A percentile compares a stretch with the other conserved stretches of the same genome.
Evolutionary conservation across 92 coral and sea anemone species (phyloP).

Genomic region (Virgularia gustaviana): DNA sequence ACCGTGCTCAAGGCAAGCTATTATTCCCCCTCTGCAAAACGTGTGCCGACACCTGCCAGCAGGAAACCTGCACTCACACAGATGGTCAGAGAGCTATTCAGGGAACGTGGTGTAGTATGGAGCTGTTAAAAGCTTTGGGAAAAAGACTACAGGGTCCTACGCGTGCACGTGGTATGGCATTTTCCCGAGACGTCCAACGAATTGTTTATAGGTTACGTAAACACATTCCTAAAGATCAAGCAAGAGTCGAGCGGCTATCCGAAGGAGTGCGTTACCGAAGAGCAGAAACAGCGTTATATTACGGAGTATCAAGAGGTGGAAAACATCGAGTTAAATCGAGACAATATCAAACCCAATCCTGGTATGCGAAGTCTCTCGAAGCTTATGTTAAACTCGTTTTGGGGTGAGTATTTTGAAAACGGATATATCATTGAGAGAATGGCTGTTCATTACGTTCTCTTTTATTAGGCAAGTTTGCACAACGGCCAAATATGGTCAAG

Average conservation of each 20-base stretch:
- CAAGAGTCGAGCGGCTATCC: not conserved
- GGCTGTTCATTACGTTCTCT: too few species aligned
- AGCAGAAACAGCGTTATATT: too few species aligned
- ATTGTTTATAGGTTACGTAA: not conserved
- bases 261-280: too few species aligned
- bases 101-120: constrained; percentile 8
- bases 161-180: constrained; percentile 23
- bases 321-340: not conserved
- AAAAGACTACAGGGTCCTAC: not conserved
- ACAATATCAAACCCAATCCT: not conserved
- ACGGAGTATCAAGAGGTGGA: not conserved
- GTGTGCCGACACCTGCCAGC: constrained; percentile 10
- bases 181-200: constrained; percentile 25
- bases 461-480: too few species aligned
- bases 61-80: constrained; percentile 3
- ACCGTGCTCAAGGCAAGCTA: constrained; percentile 10
- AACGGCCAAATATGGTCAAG: too few species aligned
- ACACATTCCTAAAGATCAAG: not conserved
- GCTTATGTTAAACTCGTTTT: constrained; percentile 1
- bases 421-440: too few species aligned
- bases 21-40: too few species aligned
- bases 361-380: constrained; percentile 5
- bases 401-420: not conserved
- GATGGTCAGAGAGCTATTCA: constrained; percentile 1
- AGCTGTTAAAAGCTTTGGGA: constrained; percentile 2